Percentiles rank a stretch among this genome's conserved stretches.
Conservation (phyloP, 2,888 invertebrate species). For the Ceratothoa steindachneri region DNA sequence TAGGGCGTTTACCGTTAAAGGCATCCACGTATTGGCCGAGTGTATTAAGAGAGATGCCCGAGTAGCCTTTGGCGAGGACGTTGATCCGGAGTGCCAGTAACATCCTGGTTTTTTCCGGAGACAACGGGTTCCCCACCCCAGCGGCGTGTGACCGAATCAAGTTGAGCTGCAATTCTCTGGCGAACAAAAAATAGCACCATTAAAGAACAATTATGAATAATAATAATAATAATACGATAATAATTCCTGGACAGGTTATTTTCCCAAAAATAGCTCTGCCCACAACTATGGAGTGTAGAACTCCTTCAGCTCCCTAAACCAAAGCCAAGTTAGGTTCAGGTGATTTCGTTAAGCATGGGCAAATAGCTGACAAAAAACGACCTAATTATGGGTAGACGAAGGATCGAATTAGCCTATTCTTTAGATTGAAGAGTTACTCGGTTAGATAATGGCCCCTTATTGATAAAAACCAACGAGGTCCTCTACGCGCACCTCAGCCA, state of each 20-base stretch:
- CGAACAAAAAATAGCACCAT: neutral
- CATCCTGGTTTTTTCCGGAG: conserved; percentile 61
- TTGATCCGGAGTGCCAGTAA: conserved; percentile 64
- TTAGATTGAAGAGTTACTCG: no score
- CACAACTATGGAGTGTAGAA: no score
- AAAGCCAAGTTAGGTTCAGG: no score
- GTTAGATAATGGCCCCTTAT: no score
- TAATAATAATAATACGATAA: no score
- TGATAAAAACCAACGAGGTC: no score
- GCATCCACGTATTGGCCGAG: conserved; percentile 61
- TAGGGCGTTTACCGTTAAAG: conserved; percentile 64
- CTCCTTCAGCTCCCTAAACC: no score
- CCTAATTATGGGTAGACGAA: no score
- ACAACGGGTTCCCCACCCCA: conserved; percentile 62
- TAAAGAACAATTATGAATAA: neutral
- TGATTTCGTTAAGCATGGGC: no score
- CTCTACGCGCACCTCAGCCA: no score
- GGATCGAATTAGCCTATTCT: no score
- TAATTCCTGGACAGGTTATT: neutral
- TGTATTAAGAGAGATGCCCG: conserved; percentile 61
- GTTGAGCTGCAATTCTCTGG: conserved; percentile 62
- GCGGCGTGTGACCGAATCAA: conserved; percentile 64
- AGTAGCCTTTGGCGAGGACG: conserved; percentile 65
- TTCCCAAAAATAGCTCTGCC: neutral
- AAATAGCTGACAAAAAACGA: no score